Evolutionary conservation across 1,140 invertebrate genomes (phyloP).

Genomic region (Cataglyphis hispanica): DNA sequence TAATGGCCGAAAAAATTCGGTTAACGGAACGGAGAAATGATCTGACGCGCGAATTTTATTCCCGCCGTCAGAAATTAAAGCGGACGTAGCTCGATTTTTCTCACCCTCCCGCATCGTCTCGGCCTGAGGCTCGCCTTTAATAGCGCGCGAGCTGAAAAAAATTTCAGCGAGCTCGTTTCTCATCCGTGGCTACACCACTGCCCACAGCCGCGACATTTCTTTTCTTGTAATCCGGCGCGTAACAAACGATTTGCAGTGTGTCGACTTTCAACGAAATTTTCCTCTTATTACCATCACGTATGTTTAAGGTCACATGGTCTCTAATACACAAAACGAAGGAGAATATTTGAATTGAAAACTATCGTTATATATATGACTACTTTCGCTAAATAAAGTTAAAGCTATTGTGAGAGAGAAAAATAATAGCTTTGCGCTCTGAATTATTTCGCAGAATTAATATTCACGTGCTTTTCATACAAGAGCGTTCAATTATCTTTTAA

Average conservation of each 20-base stretch:
- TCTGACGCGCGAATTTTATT: slow-evolving; percentile 51
- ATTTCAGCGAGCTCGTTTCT: slow-evolving; percentile 57
- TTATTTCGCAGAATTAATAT: neutral
- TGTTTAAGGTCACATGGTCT: neutral
- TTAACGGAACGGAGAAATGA: slow-evolving; percentile 56
- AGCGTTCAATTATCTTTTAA: neutral
- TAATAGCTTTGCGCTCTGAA: neutral
- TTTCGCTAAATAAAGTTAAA: neutral
- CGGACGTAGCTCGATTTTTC: slow-evolving; percentile 44
- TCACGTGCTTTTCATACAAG: no score
- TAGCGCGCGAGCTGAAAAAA: slow-evolving; percentile 48
- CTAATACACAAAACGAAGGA: neutral
- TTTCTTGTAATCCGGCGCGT: slow-evolving; percentile 40
- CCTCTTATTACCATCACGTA: slow-evolving; percentile 40
- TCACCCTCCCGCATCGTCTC: neutral
- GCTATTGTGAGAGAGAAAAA: neutral
- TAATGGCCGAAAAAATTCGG: slow-evolving; percentile 39
- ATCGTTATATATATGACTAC: no score
- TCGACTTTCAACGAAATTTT: slow-evolving; percentile 42
- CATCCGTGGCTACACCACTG: slow-evolving; percentile 27
- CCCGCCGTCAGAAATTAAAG: slow-evolving; percentile 51
- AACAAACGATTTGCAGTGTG: slow-evolving; percentile 58
- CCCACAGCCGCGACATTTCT: slow-evolving; percentile 32
- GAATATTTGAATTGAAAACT: neutral
- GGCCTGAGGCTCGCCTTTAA: slow-evolving; percentile 36